Evolutionary conservation across 2,113 vertebrate species (phyloP).

Genomic region (Brachyhypopomus occidentalis): DNA sequence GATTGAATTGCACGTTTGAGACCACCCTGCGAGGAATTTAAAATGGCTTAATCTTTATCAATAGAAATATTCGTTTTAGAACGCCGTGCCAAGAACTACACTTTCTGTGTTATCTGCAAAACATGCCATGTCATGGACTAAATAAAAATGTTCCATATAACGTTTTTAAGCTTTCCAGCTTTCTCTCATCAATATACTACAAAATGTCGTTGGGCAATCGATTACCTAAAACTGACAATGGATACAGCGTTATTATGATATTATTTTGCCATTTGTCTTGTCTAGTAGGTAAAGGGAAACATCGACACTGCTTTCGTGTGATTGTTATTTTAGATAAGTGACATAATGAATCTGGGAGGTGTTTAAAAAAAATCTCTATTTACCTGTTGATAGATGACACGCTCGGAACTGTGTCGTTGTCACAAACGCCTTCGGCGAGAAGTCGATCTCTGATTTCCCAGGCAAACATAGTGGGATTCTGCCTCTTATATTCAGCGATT

Average conservation of each 20-base stretch:
- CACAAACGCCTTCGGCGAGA: conserved; percentile 92
- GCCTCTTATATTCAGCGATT: conserved; percentile 96
- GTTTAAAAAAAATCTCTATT: conserved; percentile 21
- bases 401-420: conserved; percentile 97
- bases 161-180: too few species aligned
- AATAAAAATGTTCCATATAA: too few species aligned
- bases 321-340: not conserved
- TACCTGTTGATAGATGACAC: conserved; percentile 99
- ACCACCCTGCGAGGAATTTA: conserved; percentile 79
- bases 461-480: conserved; percentile 99
- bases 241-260: not conserved
- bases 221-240: not conserved
- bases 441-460: conserved; percentile 98
- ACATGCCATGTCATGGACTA: not conserved
- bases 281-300: not conserved
- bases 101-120: not conserved
- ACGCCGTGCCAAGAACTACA: not conserved
- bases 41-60: not conserved
- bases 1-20: conserved; percentile 84
- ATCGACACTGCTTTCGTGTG: too few species aligned
- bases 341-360: not conserved
- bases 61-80: not conserved
- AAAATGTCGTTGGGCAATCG: not conserved
- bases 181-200: not conserved
- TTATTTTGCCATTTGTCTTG: not conserved